Base-by-base conservation (phyloP, 2,797 vertebrate species). In the Sebastes taczanowskii region DNA sequence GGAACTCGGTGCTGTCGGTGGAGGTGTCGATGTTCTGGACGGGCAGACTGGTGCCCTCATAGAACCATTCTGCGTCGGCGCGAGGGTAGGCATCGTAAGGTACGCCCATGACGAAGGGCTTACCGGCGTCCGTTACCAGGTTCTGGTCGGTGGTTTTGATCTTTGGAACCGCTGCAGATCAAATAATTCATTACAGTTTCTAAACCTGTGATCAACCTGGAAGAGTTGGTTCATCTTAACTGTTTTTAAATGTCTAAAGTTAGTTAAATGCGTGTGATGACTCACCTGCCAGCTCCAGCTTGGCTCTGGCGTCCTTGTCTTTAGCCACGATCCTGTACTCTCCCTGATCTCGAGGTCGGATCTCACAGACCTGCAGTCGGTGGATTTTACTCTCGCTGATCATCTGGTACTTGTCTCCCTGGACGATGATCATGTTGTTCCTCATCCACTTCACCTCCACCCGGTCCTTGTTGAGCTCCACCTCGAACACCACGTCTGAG, bases 371-470 rank as follows among this genome's bases (percentile, higher is more conserved):
- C 89, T 99, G 98, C 60, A 99, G 94, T 70, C 98, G 94, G 88
- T 99, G 98, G 76, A 98, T 83, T 86, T 98, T 99, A 67, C 96
- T 97, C 91, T 99, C 98, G 79, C 98, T 99, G 94, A 99, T 98
- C 98, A 99, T 99, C 94, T 99, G 98, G 92, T 99, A 97, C 88
- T 99, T 99, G 92, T 99, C 99, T 91, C 99, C 98, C 88, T 99
- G 98, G 85, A 99, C 94, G 0, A 99, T 96, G 74, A 99, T 96
- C 98, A 99, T 99, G 88, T 99, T 99, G 92, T 99, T 99, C 90
- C 98, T 97, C 91, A 99, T 93, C 99, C 99, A 99, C 78, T 97
- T 99, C 59, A 99, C 97, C 71, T 99, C 98, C 86, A 99, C 98
- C 67, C 97, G 95, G 86, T 99, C 99, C 93, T 99, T 99, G 93